Evolutionary conservation across 2,113 vertebrate species (phyloP), one percentile per base, ranked within the genome.

Genomic region (Sinosuthora webbiana): DNA sequence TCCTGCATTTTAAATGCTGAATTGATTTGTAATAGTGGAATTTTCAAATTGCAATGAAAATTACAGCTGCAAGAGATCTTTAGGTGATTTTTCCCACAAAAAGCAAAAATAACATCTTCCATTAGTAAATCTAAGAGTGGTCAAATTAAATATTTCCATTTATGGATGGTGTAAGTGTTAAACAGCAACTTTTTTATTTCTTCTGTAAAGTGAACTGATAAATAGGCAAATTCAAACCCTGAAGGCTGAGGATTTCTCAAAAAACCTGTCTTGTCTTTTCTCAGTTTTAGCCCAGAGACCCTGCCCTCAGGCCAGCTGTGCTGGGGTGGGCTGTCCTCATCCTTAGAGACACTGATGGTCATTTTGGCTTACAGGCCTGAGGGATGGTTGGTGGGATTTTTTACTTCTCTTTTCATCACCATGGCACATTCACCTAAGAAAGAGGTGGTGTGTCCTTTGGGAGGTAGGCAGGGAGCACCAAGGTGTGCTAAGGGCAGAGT

Each of bases 1-100:
- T 57, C 45, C 49, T 89, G 41, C 20, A 39, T 71, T 78, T 62
- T 42, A 25, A 69, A 30, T 65, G 47, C 22, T 49, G 35, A 49
- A 45, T 42, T 75, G 19, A 50, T 87, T 56, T 75, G 10, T 15
- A 20, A 47, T 44, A 82, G 33, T 73, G 14, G 18, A 52, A 41
- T 73, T 91, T 85, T 91, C 45, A 41, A 65, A 28, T 53, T 80
- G 7, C 55, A 49, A 83, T 73, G n/a, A 57, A 75, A 87, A 79
- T 52, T 79, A 63, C 24, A 67, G 21, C 56, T 74, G 47, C 1
- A 4, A 39, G 56, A 63, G 13, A 47, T 53, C 50, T 64, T 27
- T 37, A 64, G 47, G n/a, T 83, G 6, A 6, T 71, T 86, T 60
- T 91, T 60, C 35, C 25, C 15, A 42, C 45, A 49, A 33, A 11